Evolutionary conservation across 1,140 invertebrate species (phyloP).

Genomic region (Pseudomyrmex sp.): DNA sequence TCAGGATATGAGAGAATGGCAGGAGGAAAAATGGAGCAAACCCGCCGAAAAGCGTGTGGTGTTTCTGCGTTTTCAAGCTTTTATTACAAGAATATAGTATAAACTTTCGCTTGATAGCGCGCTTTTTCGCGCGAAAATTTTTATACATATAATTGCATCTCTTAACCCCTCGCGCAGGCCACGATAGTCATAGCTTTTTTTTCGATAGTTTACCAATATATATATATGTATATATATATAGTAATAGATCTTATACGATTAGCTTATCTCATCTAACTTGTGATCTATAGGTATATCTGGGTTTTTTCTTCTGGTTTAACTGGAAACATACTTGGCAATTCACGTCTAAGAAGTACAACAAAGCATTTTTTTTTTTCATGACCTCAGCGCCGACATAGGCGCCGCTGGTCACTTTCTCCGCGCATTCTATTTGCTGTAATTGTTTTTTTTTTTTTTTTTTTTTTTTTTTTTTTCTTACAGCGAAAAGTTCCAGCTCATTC

Average conservation of each 20-base stretch:
- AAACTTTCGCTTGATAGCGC: constrained; percentile 79
- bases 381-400: constrained; percentile 37
- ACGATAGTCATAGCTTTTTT: constrained; percentile 81
- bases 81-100: constrained; percentile 86
- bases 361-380: constrained; percentile 79
- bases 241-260: constrained; percentile 77
- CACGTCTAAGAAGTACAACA: constrained; percentile 85
- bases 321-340: constrained; percentile 85
- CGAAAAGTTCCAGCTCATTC: constrained; percentile 78
- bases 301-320: constrained; percentile 74
- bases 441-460: constrained; percentile 68
- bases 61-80: constrained; percentile 73
- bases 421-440: constrained; percentile 48
- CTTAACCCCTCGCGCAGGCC: constrained; percentile 73
- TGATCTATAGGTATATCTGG: constrained; percentile 75
- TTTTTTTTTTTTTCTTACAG: constrained; percentile 76
- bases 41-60: constrained; percentile 14
- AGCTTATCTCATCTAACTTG: constrained; percentile 75
- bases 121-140: constrained; percentile 65
- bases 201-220: constrained; percentile 77
- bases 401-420: constrained; percentile 19
- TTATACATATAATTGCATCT: constrained; percentile 75
- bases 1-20: background rate
- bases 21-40: constrained; percentile 16
- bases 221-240: constrained; percentile 61